Conservation (phyloP, 53 echinoderm and acorn worm species). For the Echinarachnius parma region DNA sequence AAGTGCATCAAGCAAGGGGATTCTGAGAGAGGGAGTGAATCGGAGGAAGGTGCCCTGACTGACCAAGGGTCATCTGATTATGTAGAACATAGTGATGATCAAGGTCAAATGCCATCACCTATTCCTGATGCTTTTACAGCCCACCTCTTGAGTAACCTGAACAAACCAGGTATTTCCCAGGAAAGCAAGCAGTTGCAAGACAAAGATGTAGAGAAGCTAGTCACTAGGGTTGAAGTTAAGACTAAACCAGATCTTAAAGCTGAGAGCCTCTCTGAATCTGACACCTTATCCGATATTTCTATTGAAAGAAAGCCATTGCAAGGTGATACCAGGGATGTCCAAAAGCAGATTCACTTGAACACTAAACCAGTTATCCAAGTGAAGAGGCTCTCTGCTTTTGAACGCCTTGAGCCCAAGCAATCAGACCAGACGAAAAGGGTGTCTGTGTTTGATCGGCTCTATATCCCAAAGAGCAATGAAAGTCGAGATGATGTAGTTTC, state of each 20-base stretch:
- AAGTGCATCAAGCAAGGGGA: no score
- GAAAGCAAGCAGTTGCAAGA: no score
- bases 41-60: conserved; percentile 5
- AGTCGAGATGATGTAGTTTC: no score
- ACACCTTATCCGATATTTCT: no score
- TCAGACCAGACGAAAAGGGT: conserved; percentile 11
- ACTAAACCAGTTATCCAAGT: not conserved
- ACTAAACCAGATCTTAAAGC: not conserved
- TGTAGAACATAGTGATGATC: no score
- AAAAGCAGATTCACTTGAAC: not conserved
- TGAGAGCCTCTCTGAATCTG: not conserved
- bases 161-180: no score
- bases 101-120: no score
- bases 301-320: not conserved
- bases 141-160: no score
- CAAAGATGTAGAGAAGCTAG: not conserved
- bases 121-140: no score
- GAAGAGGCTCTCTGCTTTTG: not conserved
- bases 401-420: not conserved
- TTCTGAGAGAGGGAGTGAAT: conserved; percentile 27
- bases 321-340: not conserved
- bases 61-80: not conserved
- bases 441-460: conserved; percentile 26
- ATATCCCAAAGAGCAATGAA: not conserved
- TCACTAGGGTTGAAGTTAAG: not conserved